Conservation (phyloP, 2,888 invertebrate species). For the Apamea epomidion region DNA sequence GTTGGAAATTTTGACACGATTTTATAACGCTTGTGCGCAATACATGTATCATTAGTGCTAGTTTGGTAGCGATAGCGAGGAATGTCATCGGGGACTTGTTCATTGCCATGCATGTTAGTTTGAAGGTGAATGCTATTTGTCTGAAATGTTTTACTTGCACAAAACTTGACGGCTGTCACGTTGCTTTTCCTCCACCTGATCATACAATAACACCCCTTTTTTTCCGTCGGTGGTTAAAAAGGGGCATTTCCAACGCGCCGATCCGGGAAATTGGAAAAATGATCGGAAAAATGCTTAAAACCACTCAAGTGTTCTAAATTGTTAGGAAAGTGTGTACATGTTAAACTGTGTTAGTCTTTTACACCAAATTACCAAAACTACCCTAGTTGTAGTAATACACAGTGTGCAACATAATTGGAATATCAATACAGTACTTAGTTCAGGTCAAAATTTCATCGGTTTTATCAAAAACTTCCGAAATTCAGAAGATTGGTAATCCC, state of each 20-base stretch:
- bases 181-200: constrained; percentile 22
- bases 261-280: constrained; percentile 2
- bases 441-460: neutral
- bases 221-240: neutral
- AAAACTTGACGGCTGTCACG: constrained; percentile 38
- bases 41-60: constrained; percentile 11
- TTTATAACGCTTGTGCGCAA: neutral
- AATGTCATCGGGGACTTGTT: neutral
- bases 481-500: neutral
- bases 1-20: neutral
- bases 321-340: neutral
- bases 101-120: neutral
- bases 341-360: neutral
- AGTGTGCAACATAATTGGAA: neutral
- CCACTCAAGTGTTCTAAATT: neutral
- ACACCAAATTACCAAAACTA: neutral
- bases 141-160: constrained; percentile 18
- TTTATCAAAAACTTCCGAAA: neutral
- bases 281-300: neutral
- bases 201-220: neutral
- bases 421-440: neutral
- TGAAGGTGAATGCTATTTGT: constrained; percentile 7
- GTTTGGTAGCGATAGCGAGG: neutral
- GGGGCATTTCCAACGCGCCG: neutral
- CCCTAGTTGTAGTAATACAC: neutral